Evolutionary conservation across 2,888 invertebrate species (phyloP).

Genomic region (Sclerodermus sp.): DNA sequence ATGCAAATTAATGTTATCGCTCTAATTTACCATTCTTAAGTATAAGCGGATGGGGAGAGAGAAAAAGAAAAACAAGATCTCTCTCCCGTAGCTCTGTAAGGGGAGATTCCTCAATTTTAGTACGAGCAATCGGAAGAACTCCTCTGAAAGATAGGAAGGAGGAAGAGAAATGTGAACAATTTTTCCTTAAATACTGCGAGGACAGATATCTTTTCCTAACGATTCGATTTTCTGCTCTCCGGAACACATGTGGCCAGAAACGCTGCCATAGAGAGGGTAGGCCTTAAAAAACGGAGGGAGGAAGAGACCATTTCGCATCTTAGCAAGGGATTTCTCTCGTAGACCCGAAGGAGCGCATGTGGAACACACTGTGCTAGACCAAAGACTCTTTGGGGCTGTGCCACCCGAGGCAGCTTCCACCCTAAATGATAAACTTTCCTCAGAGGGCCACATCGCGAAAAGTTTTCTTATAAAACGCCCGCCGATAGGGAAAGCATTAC

Average conservation of each 20-base stretch:
- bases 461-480: constrained; percentile 41
- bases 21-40: too few species aligned
- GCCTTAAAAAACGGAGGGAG: constrained; percentile 21
- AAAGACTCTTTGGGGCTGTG: constrained; percentile 19
- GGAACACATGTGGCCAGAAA: constrained; percentile 4
- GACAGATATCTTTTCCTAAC: not conserved
- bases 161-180: too few species aligned
- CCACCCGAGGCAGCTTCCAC: constrained; percentile 36
- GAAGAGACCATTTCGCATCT: constrained; percentile 23
- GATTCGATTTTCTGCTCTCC: not conserved
- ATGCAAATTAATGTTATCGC: too few species aligned
- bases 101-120: too few species aligned
- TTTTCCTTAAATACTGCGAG: too few species aligned
- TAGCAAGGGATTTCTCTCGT: constrained; percentile 16
- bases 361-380: not conserved
- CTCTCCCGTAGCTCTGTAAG: too few species aligned
- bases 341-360: not conserved
- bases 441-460: constrained; percentile 30
- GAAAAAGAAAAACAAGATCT: too few species aligned
- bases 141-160: too few species aligned
- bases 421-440: constrained; percentile 48
- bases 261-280: not conserved
- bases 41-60: too few species aligned
- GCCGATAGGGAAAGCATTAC: constrained; percentile 41
- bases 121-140: too few species aligned